Percentiles rank a stretch among this genome's conserved stretches.
These are phyloP conservation scores for Oreochromis mossambicus DNA, from an alignment of 2,797 vertebrate genomes.

Conservation along the genomic window DNA sequence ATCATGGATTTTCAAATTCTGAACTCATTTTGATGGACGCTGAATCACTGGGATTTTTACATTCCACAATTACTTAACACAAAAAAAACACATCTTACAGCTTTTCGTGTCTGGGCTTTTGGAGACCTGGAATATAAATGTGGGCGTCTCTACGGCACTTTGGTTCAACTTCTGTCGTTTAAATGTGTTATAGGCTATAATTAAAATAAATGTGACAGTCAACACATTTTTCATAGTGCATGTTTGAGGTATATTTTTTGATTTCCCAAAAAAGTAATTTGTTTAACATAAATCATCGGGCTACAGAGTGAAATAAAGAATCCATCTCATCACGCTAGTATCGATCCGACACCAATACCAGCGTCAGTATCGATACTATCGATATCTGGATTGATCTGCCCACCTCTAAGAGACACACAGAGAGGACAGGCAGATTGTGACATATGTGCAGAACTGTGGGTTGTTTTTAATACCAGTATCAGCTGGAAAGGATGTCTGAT, in stretches of 20 bases:
- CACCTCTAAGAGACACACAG: background rate
- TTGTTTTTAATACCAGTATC: background rate
- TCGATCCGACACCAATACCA: fast-evolving
- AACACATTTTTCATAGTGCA: background rate
- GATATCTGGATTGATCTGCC: background rate
- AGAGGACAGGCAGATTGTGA: background rate
- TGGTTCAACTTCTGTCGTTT: background rate
- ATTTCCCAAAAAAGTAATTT: background rate
- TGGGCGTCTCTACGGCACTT: background rate
- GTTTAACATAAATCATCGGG: background rate
- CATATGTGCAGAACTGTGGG: background rate
- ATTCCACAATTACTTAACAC: background rate
- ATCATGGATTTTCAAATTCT: background rate
- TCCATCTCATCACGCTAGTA: background rate
- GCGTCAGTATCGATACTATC: background rate
- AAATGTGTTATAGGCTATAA: background rate
- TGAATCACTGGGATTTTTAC: background rate
- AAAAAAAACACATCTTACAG: background rate
- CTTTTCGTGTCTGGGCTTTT: background rate
- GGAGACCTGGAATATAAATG: background rate
- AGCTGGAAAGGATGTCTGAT: background rate
- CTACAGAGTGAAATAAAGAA: background rate
- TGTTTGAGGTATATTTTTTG: background rate
- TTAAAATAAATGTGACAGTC: background rate
- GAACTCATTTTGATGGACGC: background rate